Evolutionary conservation across 2,797 vertebrate genomes (phyloP), one percentile per base, ranked within the genome.

Genomic region (Nannoperca obscura): DNA sequence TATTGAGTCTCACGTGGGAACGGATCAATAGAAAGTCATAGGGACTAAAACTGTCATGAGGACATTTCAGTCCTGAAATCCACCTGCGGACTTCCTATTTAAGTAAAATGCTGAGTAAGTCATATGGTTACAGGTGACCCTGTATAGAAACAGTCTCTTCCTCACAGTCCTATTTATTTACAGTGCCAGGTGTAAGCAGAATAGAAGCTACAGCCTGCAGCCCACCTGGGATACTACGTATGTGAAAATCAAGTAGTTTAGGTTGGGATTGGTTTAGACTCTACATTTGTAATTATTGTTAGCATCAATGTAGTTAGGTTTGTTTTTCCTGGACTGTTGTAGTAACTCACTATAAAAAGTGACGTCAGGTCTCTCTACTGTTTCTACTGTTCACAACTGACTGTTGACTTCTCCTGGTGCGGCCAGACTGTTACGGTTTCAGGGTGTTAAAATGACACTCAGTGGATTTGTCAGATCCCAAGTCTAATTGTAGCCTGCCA

Each of bases 321-420:
- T 17, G 5, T 55, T 38, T 38, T 38, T 49, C 17, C 15, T 65
- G 24, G 19, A 63, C 13, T 76, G 27, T n/a, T 36, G 20, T 44
- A 38, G 20, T 5, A 40, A 34, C 58, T 72, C 13, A 20, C 17
- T 55, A 7, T 63, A n/a, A 22, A 66, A 2, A 19, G 34, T 76
- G 58, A 65, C 71, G 55, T 44, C 36, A 27, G 6, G 49, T 65
- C 27, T 72, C 58, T 34, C 13, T 27, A 10, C 50, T 64, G 62
- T 65, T 71, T 73, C 24, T 69, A 55, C 71, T 68, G 32, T 59
- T 80, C 68, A 74, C 49, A 49, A 11, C 66, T 62, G 66, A 73
- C 20, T 73, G 76, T 42, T 54, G 38, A 47, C 7, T 20, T 34
- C 12, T 66, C 50, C 40, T 55, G 15, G 6, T 60, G 24, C 58